Base-by-base conservation (phyloP, 2,113 vertebrate genomes). In the Bubalus kerabau region DNA sequence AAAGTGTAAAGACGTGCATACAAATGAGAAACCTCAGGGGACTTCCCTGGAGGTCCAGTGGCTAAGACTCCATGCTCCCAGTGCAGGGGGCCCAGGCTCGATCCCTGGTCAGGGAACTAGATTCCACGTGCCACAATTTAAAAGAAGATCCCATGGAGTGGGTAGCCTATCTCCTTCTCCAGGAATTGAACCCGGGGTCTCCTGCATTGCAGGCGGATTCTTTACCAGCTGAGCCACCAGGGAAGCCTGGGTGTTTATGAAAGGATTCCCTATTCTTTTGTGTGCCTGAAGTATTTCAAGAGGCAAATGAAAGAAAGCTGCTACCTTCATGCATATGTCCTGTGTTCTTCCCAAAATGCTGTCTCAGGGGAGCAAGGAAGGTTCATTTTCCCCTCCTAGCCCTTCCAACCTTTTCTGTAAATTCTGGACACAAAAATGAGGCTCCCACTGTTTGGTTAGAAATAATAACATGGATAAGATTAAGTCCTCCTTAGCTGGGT, bases 251-350 rank as follows among this genome's bases (percentile, higher is more conserved):
- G 19, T 40, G 30, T 60, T 80, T 78, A 32, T 24, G 32, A 4
- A 7, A 12, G 15, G 30, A 11, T 92, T 67, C 43, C 46, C 56
- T n/a, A 6, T 30, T 23, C 83, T 60, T 91, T 24, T 1, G 9
- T 5, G 19, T 43, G 52, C 28, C 60, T 87, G 21, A 84, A 36
- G 23, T 82, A 82, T n/a, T 88, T 62, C 80, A 59, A 85, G 62
- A 40, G 11, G 6, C 15, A 46, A 74, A 50, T 8, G 5, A 50
- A 71, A 84, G 91, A 88, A 59, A 23, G 11, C 82, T 57, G 46
- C 17, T 19, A 1, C 30, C 1, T 21, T 15, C 10, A 4, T 1
- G 8, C 28, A 6, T 3, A 16, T 5, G 13, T 71, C 21, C 14
- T 71, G 82, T 17, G 54, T 6, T 9, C 1, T 26, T 36, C 7